Percentiles rank a stretch among this genome's conserved stretches.
Conservation (phyloP, 2,888 invertebrate species). For the Exephanes ischioxanthus region DNA sequence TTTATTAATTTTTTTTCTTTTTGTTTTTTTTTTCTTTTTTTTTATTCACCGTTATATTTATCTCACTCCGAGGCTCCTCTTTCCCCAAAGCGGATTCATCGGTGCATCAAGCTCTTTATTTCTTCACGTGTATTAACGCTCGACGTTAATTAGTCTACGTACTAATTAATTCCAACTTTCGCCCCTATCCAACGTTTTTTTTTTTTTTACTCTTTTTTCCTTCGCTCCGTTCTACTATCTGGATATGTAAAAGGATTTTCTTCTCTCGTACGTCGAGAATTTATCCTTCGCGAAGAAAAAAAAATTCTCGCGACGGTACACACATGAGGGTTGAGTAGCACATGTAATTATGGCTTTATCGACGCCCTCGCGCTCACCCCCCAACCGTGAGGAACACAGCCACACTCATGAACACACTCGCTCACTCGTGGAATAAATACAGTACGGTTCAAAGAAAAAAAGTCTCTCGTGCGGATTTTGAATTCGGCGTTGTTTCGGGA, state of each 20-base stretch:
- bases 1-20: constrained; percentile 41
- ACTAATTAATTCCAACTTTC: constrained; percentile 59
- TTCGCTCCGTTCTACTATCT: constrained; percentile 52
- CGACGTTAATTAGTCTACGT: constrained; percentile 47
- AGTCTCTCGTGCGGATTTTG: constrained; percentile 7
- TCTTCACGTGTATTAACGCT: constrained; percentile 34
- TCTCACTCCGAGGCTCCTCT: constrained; percentile 62
- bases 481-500: constrained; percentile 18
- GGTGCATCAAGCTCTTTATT: constrained; percentile 61
- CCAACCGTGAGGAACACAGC: constrained; percentile 49
- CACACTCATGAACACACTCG: constrained; percentile 61
- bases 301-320: constrained; percentile 35
- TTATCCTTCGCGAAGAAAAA: constrained; percentile 22
- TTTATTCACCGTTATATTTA: constrained; percentile 43
- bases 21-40: constrained; percentile 11
- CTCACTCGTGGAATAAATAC: constrained; percentile 52
- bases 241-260: constrained; percentile 65
- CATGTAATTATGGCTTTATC: constrained; percentile 2
- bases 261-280: constrained; percentile 43
- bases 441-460: constrained; percentile 13
- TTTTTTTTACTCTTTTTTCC: constrained; percentile 46
- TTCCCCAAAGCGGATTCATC: constrained; percentile 54
- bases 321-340: constrained; percentile 10
- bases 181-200: constrained; percentile 22
- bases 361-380: not conserved